phyloP scores from a whole-genome alignment of 1,140 invertebrate species.

The Branchinecta lynchi region DNA sequence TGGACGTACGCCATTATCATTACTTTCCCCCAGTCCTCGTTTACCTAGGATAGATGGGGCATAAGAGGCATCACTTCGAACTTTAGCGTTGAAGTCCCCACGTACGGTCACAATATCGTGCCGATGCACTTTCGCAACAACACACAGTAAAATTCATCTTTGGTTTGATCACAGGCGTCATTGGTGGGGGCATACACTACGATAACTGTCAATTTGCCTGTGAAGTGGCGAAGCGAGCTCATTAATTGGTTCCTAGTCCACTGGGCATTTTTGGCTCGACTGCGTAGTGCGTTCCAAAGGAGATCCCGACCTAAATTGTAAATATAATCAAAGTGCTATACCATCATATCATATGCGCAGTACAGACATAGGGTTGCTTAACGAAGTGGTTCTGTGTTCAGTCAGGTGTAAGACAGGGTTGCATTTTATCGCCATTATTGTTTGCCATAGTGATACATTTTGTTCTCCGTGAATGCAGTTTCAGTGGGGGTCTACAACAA shows the following conservation, averaged over 20 bases:
- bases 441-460: background rate
- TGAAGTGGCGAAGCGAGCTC: slow-evolving; percentile 4
- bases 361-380: background rate
- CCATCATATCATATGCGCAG: background rate
- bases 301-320: slow-evolving; percentile 5
- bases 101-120: slow-evolving; percentile 8
- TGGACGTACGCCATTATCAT: slow-evolving; percentile 9
- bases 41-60: slow-evolving; percentile 1
- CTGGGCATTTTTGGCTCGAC: slow-evolving; percentile 4
- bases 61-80: slow-evolving; percentile 6
- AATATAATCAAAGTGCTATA: slow-evolving; percentile 10
- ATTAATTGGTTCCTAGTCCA: slow-evolving; percentile 5
- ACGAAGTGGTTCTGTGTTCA: slow-evolving; percentile 1
- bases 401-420: slow-evolving; percentile 4
- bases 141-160: background rate
- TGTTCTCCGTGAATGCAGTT: background rate
- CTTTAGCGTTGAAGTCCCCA: slow-evolving; percentile 5
- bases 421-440: slow-evolving; percentile 9
- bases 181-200: background rate
- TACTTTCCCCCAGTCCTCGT: background rate
- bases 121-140: slow-evolving; percentile 5
- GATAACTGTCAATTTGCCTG: slow-evolving; percentile 5
- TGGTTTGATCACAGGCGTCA: slow-evolving; percentile 8
- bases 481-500: background rate
- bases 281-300: background rate